These are phyloP conservation scores for Ooceraea biroi DNA, from an alignment of 1,140 invertebrate species.

Conservation along the genomic window DNA sequence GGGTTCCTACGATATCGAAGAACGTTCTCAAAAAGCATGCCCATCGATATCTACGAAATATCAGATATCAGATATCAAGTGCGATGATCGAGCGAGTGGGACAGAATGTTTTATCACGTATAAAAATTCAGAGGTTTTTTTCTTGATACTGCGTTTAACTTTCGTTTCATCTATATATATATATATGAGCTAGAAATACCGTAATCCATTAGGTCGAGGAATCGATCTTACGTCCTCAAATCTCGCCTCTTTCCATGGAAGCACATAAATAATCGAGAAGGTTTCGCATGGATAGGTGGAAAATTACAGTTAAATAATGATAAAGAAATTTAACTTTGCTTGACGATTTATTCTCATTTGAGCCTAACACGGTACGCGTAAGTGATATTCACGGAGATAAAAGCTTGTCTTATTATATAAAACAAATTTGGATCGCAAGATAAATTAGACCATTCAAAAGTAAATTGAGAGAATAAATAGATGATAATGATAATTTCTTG, in stretches of 20 bases:
- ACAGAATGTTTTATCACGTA: not conserved
- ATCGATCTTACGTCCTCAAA: not conserved
- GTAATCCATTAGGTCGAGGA: not conserved
- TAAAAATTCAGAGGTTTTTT: not conserved
- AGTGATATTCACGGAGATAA: not conserved
- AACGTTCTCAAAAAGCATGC: not conserved
- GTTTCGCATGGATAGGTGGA: not conserved
- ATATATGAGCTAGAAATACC: too few relatives aligned
- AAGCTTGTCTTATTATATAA: not conserved
- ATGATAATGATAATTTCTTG: too few relatives aligned
- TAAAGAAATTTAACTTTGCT: constrained; percentile 22
- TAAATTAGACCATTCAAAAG: not conserved
- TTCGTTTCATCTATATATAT: too few relatives aligned
- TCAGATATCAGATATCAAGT: not conserved
- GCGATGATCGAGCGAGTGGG: not conserved
- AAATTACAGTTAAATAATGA: not conserved
- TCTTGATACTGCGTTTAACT: not conserved
- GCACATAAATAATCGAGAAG: constrained; percentile 25
- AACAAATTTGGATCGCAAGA: not conserved
- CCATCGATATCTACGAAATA: not conserved
- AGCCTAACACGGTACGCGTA: not conserved
- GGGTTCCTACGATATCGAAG: not conserved
- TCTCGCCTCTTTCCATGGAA: not conserved
- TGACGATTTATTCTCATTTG: not conserved
- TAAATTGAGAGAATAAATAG: too few relatives aligned